These are phyloP conservation scores for Sternarchorhynchus goeldii DNA, from an alignment of 2,797 vertebrate genomes.

Conservation along the genomic window DNA sequence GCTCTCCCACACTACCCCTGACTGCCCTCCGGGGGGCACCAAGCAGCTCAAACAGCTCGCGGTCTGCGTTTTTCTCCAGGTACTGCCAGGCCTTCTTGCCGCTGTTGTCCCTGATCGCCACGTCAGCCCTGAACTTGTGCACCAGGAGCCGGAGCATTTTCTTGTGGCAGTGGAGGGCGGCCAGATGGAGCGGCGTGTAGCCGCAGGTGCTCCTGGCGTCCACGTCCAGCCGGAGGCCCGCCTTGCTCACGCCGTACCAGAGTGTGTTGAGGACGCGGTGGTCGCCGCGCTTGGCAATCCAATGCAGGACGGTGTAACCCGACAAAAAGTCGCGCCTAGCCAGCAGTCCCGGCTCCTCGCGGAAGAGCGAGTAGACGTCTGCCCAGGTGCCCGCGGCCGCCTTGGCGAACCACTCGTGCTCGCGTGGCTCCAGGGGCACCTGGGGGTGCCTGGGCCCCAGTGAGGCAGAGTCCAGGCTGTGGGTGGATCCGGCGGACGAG, in stretches of 20 bases:
- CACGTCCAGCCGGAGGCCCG: conserved; percentile 77
- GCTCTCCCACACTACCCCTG: neutral
- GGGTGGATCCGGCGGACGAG: conserved; percentile 36
- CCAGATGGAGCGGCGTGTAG: conserved; percentile 90
- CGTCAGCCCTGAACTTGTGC: conserved; percentile 77
- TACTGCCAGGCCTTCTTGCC: conserved; percentile 92
- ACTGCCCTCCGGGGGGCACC: conserved; percentile 71
- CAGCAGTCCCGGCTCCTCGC: conserved; percentile 82
- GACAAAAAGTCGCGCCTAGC: conserved; percentile 87
- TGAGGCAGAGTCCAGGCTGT: conserved; percentile 46
- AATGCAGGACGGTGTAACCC: conserved; percentile 90
- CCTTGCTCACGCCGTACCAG: conserved; percentile 72
- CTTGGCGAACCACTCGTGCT: conserved; percentile 89
- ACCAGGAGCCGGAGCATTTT: conserved; percentile 85
- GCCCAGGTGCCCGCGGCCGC: conserved; percentile 82
- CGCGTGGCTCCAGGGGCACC: conserved; percentile 81
- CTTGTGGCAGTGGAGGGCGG: conserved; percentile 86
- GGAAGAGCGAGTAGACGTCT: conserved; percentile 79
- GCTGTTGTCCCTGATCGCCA: conserved; percentile 80
- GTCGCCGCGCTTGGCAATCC: conserved; percentile 92
- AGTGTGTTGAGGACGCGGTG: conserved; percentile 84
- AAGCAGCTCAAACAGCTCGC: conserved; percentile 82
- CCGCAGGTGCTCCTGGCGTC: conserved; percentile 80
- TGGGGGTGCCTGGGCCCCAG: conserved; percentile 57
- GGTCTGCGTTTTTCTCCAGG: conserved; percentile 66